phyloP scores from a whole-genome alignment of 2,888 invertebrate genomes.

The Lasioglossum leucozonium region DNA sequence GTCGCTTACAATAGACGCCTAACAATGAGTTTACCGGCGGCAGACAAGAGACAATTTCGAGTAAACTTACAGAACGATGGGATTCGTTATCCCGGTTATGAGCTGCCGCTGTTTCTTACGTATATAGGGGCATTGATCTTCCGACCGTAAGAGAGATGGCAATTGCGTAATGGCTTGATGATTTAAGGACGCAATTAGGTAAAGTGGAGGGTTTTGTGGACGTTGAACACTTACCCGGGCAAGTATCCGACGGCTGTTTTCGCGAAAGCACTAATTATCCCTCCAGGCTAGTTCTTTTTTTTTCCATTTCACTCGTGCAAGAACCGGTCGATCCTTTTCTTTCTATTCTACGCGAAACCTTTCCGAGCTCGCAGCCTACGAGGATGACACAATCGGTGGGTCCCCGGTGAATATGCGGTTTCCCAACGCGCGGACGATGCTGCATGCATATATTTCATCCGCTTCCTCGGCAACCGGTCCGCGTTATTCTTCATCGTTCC shows the following conservation, averaged over 20 bases:
- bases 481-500: constrained; percentile 48
- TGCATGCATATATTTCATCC: constrained; percentile 13
- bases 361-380: background rate
- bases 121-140: constrained; percentile 58
- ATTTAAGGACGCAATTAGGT: constrained; percentile 74
- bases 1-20: constrained; percentile 52
- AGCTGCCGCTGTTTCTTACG: constrained; percentile 22
- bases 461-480: background rate
- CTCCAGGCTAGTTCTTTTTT: constrained; percentile 35
- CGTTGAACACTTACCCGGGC: constrained; percentile 65
- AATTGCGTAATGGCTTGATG: constrained; percentile 74
- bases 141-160: constrained; percentile 63
- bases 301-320: constrained; percentile 37
- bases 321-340: constrained; percentile 54
- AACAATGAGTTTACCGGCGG: constrained; percentile 63
- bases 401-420: constrained; percentile 42
- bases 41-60: constrained; percentile 56
- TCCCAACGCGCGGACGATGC: background rate
- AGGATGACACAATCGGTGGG: constrained; percentile 46
- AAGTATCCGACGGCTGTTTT: constrained; percentile 67
- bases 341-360: constrained; percentile 38
- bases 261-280: constrained; percentile 73
- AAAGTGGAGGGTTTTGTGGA: constrained; percentile 70
- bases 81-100: constrained; percentile 64
- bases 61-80: constrained; percentile 62